Conservation (phyloP, 2,113 vertebrate species). For the Pontoporia blainvillei region DNA sequence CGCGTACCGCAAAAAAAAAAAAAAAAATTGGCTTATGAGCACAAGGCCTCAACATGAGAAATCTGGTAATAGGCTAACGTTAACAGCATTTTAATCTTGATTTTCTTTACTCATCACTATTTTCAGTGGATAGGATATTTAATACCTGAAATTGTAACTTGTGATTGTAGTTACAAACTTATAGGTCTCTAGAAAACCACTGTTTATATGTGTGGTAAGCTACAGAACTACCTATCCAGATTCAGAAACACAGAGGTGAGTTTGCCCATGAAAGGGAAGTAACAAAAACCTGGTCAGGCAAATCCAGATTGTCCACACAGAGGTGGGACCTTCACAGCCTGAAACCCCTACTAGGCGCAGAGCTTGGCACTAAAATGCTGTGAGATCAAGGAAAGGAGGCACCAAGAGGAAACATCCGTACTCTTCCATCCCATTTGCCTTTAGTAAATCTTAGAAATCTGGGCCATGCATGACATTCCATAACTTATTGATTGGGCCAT, state of each 20-base stretch:
- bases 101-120: background rate
- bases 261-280: background rate
- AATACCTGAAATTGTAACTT: background rate
- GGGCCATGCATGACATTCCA: background rate
- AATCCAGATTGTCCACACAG: background rate
- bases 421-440: background rate
- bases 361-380: background rate
- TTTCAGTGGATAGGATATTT: background rate
- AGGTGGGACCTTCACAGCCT: background rate
- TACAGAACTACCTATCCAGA: background rate
- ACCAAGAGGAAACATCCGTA: no score
- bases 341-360: background rate
- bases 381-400: no score
- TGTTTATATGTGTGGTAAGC: background rate
- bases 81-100: background rate
- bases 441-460: background rate
- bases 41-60: background rate
- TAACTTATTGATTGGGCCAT: background rate
- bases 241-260: background rate
- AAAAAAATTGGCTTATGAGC: background rate
- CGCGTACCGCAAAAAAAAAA: no score
- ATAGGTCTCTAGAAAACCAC: background rate
- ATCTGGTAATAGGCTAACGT: background rate
- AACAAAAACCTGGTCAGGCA: no score
- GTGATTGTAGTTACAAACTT: background rate